Percentiles rank a stretch among this genome's conserved stretches.
phyloP scores from a whole-genome alignment of 1,140 invertebrate species.

The Drosophila melanica region DNA sequence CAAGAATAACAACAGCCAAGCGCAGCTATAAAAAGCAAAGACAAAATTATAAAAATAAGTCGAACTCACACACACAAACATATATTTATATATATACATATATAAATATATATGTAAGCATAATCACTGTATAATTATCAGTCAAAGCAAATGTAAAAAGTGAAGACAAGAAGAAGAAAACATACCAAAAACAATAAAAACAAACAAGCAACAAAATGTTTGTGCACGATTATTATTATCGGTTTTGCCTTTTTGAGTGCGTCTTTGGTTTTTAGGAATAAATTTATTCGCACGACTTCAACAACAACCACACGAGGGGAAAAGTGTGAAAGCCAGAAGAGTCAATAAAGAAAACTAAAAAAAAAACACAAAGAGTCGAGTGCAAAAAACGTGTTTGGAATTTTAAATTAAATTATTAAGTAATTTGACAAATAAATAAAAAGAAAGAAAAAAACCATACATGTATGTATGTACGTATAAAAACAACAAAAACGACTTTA shows the following conservation, averaged over 20 bases:
- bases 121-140: slow-evolving; percentile 61
- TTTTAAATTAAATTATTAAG: slow-evolving; percentile 77
- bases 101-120: neutral
- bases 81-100: neutral
- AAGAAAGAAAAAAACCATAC: slow-evolving; percentile 11
- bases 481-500: neutral
- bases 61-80: slow-evolving; percentile 3
- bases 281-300: slow-evolving; percentile 54
- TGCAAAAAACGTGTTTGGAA: slow-evolving; percentile 79
- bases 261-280: slow-evolving; percentile 20
- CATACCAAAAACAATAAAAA: slow-evolving; percentile 26
- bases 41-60: slow-evolving; percentile 69
- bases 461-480: neutral
- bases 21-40: slow-evolving; percentile 59
- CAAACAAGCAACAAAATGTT: slow-evolving; percentile 40
- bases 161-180: slow-evolving; percentile 22
- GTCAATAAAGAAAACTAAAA: slow-evolving; percentile 14
- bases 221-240: slow-evolving; percentile 32
- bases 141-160: slow-evolving; percentile 40
- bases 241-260: slow-evolving; percentile 1
- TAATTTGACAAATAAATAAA: slow-evolving; percentile 47
- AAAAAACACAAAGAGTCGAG: slow-evolving; percentile 41
- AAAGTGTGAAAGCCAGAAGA: slow-evolving; percentile 33
- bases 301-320: slow-evolving; percentile 24
- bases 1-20: slow-evolving; percentile 24